Percentiles rank a stretch among this genome's conserved stretches.
Conservation (phyloP, 2,113 vertebrate genomes). For the Colistium nudipinnis region DNA sequence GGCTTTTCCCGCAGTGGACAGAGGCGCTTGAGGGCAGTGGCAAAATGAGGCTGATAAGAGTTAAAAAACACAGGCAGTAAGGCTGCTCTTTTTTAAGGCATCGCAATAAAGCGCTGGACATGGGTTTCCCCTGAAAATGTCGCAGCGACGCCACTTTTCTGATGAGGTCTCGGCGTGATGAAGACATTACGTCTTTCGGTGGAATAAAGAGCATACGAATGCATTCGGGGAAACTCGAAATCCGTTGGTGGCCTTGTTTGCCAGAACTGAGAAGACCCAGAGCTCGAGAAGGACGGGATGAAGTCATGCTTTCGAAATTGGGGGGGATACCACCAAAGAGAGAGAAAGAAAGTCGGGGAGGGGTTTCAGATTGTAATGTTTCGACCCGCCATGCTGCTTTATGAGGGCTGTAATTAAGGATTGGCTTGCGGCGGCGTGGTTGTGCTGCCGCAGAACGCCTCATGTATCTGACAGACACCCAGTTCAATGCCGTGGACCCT, state of each 20-base stretch:
- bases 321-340: slow-evolving; percentile 63
- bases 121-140: slow-evolving; percentile 2
- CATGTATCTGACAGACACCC: slow-evolving; percentile 53
- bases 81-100: neutral
- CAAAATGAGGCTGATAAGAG: slow-evolving; percentile 16
- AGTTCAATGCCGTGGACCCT: slow-evolving; percentile 56
- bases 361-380: slow-evolving; percentile 58
- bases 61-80: neutral
- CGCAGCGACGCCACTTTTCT: neutral
- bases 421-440: slow-evolving; percentile 66
- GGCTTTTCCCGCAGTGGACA: slow-evolving; percentile 13
- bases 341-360: slow-evolving; percentile 55
- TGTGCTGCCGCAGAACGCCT: slow-evolving; percentile 60
- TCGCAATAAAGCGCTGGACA: neutral
- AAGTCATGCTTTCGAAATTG: slow-evolving; percentile 71
- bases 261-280: slow-evolving; percentile 50
- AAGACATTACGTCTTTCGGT: neutral
- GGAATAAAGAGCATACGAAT: slow-evolving; percentile 16
- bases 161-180: slow-evolving; percentile 3
- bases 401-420: slow-evolving; percentile 70
- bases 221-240: slow-evolving; percentile 22
- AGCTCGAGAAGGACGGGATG: slow-evolving; percentile 47
- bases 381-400: slow-evolving; percentile 54
- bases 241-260: slow-evolving; percentile 69
- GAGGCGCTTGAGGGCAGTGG: slow-evolving; percentile 3